Evolutionary conservation across 2,888 invertebrate species (phyloP).

Genomic region (Spicauda simplicius): DNA sequence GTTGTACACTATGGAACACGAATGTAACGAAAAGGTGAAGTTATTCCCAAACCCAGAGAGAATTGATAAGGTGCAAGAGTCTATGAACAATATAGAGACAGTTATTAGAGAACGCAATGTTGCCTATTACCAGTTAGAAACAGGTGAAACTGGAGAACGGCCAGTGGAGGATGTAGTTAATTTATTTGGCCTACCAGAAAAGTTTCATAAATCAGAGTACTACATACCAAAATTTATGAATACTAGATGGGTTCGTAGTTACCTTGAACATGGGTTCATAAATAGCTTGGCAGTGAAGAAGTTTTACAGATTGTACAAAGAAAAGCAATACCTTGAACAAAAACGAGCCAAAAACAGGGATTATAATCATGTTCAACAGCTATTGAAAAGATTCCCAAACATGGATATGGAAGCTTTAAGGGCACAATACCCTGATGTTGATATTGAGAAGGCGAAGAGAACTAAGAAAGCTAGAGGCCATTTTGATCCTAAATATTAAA

Average conservation of each 20-base stretch:
- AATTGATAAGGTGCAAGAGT: constrained; percentile 96
- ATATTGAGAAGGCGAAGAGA: constrained; percentile 87
- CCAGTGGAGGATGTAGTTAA: constrained; percentile 85
- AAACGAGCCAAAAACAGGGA: constrained; percentile 86
- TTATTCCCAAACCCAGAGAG: constrained; percentile 96
- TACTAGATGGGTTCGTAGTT: constrained; percentile 84
- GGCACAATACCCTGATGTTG: constrained; percentile 90
- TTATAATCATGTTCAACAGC: constrained; percentile 87
- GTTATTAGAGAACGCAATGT: constrained; percentile 96
- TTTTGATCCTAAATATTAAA: constrained; percentile 77
- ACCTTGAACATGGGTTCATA: constrained; percentile 80
- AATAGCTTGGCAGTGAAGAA: constrained; percentile 86
- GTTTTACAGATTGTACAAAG: constrained; percentile 84
- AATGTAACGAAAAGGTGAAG: constrained; percentile 86
- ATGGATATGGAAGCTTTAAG: constrained; percentile 89
- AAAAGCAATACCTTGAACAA: constrained; percentile 86
- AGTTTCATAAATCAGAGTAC: constrained; percentile 86
- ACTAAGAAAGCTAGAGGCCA: constrained; percentile 86
- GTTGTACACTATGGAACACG: constrained; percentile 97
- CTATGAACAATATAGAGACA: constrained; percentile 96
- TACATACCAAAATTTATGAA: constrained; percentile 88
- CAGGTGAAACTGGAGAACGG: constrained; percentile 92
- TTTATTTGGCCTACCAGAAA: constrained; percentile 86
- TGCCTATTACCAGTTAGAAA: constrained; percentile 95
- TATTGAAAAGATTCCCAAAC: constrained; percentile 91